Conservation (phyloP, 1,140 invertebrate genomes). For the Melitaea cinxia region DNA sequence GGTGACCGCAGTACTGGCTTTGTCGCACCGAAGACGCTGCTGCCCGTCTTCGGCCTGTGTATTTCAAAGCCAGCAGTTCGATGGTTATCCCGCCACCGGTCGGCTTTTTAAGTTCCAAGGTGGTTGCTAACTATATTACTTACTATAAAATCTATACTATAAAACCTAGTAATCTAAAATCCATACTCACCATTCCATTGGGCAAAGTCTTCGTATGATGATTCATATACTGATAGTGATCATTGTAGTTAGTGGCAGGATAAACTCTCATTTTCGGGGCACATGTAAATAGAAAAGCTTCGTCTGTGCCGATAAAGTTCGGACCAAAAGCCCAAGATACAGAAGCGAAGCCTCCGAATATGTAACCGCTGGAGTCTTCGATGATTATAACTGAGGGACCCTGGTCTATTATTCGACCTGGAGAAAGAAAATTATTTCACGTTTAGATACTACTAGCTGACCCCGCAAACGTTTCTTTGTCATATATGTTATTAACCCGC, state of each 20-base stretch:
- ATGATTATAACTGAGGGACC: constrained; percentile 90
- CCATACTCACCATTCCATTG: constrained; percentile 89
- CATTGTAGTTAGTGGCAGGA: constrained; percentile 90
- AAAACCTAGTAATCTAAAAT: too few species aligned
- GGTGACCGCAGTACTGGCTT: too few species aligned
- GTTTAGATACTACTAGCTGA: too few species aligned
- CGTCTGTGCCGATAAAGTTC: constrained; percentile 84
- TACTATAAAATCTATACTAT: too few species aligned
- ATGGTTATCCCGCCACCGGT: too few species aligned
- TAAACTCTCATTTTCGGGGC: constrained; percentile 90
- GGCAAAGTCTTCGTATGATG: constrained; percentile 94
- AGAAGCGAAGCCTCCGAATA: constrained; percentile 94
- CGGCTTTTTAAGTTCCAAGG: too few species aligned
- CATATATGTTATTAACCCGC: too few species aligned
- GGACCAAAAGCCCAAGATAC: constrained; percentile 85
- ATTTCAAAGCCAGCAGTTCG: too few species aligned
- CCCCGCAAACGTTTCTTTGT: too few species aligned
- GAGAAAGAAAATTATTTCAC: background rate
- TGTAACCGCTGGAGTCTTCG: constrained; percentile 90
- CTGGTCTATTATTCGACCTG: constrained; percentile 88
- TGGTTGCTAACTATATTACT: too few species aligned
- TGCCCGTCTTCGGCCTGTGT: too few species aligned
- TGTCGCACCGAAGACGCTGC: too few species aligned
- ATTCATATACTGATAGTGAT: constrained; percentile 96
- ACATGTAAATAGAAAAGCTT: constrained; percentile 92